Evolutionary conservation across 2,797 vertebrate species (phyloP).

Genomic region (Valencia hispanica): DNA sequence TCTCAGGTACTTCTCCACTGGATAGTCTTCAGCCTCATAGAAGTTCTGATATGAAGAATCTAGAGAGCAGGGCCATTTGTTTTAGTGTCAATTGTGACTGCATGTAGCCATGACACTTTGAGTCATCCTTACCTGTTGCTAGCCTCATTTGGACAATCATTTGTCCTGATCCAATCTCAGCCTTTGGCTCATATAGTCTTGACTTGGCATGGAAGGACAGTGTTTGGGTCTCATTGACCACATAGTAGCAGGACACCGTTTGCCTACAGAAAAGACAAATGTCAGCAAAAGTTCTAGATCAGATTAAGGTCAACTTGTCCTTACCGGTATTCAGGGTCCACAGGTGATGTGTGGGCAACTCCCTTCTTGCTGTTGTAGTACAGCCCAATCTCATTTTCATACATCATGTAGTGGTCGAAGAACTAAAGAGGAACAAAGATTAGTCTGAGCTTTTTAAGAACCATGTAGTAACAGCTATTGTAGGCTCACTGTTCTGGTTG

Average conservation of each 20-base stretch:
- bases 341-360: not conserved
- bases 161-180: constrained; percentile 69
- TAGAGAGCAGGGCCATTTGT: constrained; percentile 21
- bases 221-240: constrained; percentile 56
- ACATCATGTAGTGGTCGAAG: constrained; percentile 74
- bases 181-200: constrained; percentile 40
- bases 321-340: constrained; percentile 71
- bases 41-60: constrained; percentile 68
- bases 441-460: too few species aligned
- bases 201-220: constrained; percentile 56
- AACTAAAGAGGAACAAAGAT: constrained; percentile 60
- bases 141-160: constrained; percentile 74
- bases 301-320: not conserved
- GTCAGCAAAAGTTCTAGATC: not conserved
- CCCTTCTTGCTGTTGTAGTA: constrained; percentile 9
- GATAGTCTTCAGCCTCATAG: constrained; percentile 72
- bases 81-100: not conserved
- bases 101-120: not conserved
- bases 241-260: constrained; percentile 75
- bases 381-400: constrained; percentile 78
- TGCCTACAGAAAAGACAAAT: constrained; percentile 56
- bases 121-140: constrained; percentile 59
- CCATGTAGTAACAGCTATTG: accelerated
- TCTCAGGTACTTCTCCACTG: constrained; percentile 71
- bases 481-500: constrained; percentile 69